A percentile compares a stretch with the other conserved stretches of the same genome.
phyloP scores from a whole-genome alignment of 2,797 vertebrate species.

The Crocodylus rhombifer region DNA sequence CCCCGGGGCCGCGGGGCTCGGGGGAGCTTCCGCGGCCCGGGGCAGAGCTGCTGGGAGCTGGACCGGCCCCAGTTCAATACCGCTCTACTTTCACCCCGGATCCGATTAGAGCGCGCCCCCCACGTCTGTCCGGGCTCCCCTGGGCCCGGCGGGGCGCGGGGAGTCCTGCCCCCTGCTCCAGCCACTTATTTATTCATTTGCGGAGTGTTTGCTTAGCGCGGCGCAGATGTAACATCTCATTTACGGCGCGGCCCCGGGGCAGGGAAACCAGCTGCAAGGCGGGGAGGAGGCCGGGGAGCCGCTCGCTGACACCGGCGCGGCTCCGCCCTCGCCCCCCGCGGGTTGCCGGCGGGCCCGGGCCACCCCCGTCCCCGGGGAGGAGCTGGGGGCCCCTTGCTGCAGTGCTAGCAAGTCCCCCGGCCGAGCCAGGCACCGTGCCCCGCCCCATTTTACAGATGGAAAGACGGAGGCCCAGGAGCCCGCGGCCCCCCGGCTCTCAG shows the following conservation, averaged over 20 bases:
- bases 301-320: no score
- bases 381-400: no score
- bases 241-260: constrained; percentile 83
- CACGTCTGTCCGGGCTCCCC: no score
- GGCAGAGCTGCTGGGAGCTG: no score
- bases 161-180: constrained; percentile 81
- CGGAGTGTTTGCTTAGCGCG: constrained; percentile 84
- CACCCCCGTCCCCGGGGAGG: not conserved
- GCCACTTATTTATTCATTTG: constrained; percentile 85
- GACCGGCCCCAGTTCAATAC: no score
- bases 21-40: not conserved
- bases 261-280: constrained; percentile 80
- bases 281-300: not conserved
- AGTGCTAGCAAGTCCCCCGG: no score
- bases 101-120: no score
- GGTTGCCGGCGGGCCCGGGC: no score
- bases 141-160: not conserved
- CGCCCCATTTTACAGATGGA: not conserved
- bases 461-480: not conserved
- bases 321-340: no score
- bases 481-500: fast-evolving
- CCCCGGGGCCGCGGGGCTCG: constrained; percentile 21
- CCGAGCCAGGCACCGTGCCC: no score
- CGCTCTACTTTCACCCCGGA: no score
- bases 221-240: constrained; percentile 87